phyloP scores from a whole-genome alignment of 2,113 vertebrate species.

The Calonectris borealis region DNA sequence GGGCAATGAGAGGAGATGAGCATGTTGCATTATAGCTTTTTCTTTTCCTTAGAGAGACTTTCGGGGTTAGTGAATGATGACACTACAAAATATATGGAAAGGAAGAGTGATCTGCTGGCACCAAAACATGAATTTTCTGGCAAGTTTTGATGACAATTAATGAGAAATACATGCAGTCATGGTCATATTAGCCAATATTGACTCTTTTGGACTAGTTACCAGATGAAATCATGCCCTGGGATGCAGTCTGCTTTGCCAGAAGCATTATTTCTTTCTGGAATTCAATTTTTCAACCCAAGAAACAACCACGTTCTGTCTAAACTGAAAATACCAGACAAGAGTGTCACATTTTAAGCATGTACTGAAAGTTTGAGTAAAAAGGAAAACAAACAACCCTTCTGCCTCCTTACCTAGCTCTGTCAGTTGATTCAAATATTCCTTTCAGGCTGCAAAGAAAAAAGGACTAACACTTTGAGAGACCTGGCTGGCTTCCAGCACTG shows the following conservation, averaged over 20 bases:
- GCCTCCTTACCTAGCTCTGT: neutral
- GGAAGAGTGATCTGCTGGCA: conserved; percentile 38
- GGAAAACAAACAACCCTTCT: neutral
- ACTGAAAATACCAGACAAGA: conserved; percentile 39
- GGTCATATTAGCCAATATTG: conserved; percentile 18
- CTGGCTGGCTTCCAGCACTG: neutral
- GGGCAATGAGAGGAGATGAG: neutral
- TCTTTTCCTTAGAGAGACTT: conserved; percentile 4
- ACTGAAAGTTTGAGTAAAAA: neutral
- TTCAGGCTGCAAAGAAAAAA: neutral
- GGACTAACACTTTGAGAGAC: neutral
- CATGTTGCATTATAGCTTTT: neutral
- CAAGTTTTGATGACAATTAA: conserved; percentile 37
- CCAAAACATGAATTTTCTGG: conserved; percentile 3
- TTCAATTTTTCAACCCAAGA: conserved; percentile 24
- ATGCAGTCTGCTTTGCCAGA: conserved; percentile 43
- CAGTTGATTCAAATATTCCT: neutral
- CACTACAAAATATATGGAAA: conserved; percentile 9
- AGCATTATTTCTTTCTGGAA: conserved; percentile 51
- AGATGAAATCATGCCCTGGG: conserved; percentile 55
- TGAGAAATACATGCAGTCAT: conserved; percentile 47
- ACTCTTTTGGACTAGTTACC: conserved; percentile 27
- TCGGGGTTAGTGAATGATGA: conserved; percentile 6
- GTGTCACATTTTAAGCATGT: neutral
- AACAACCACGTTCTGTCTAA: conserved; percentile 21